Evolutionary conservation across 2,888 invertebrate species (phyloP), one percentile per base, ranked within the genome.

Genomic region (Gastrophysa polygoni): DNA sequence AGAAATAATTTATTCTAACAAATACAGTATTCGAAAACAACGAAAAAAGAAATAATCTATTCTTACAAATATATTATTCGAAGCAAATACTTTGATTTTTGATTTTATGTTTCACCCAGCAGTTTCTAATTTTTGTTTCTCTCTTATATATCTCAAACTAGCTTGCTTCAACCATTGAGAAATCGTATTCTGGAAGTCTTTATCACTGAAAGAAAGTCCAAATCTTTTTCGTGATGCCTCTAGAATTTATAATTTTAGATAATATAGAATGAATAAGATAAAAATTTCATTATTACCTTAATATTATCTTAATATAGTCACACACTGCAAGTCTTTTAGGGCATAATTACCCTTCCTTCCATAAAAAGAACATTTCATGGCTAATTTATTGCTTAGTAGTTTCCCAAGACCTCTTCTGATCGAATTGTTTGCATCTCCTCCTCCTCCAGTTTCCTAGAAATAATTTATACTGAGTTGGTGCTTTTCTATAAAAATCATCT

Each of bases 201-300:
- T 51, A 34, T 51, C 51, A 51, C 51, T 51, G 17, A 51, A 51
- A 34, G 51, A 51, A 51, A 51, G 32, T 51, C 51, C 51, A 51
- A 51, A 51, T 51, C 51, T 32, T 34, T 51, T 51, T 51, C 51
- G 34, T 51, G 34, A 51, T 51, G 32, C 51, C 51, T 51, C 32
- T 51, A 34, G 51, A 51, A 51, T 51, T 51, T 32, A 51, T 7
- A 51, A 34, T 51, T 51, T 51, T 29, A 18, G 32, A 18, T 32
- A 51, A 34, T 51, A 32, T 34, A 51, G 51, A 51, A 51, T 51
- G 14, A 49, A 49, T 8, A 28, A 50, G n/a, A 50, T 16, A 20
- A 34, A 32, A 34, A 29, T 51, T 29, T 14, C 14, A 50, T 50
- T 16, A 50, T 50, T 32, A 50, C 50, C 32, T 50, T n/a, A n/a